Base-by-base conservation (phyloP, 2,797 vertebrate genomes). In the Cephalopachus bancanus region DNA sequence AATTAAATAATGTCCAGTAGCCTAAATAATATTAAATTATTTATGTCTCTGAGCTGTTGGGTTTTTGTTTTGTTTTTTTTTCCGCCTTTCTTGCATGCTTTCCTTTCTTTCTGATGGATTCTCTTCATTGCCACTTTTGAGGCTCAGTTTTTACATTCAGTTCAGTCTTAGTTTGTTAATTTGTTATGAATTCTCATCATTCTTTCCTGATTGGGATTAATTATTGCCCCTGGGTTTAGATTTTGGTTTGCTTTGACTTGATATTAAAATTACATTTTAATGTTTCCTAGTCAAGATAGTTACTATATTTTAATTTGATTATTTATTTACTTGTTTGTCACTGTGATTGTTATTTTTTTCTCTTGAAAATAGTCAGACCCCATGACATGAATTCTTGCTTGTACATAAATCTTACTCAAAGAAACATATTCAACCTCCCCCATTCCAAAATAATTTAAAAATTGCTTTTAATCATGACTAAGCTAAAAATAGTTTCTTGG, bases 381-480 rank as follows among this genome's bases (percentile, higher is more conserved):
- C 62, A 88, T 72, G n/a, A 88, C 44, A 9, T 86, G 33, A 72
- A 17, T 67, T 78, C 44, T 83, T 88, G 24, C 30, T 51, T 94
- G 2, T 1, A 24, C 55, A 28, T 53, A 62, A 67, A n/a, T 4
- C 26, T 90, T 85, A 3, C 65, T 51, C 49, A 79, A 12, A 89
- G 55, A 78, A 83, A 33, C 3, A 64, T 67, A 83, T 37, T 55
- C 76, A 59, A 26, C 11, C 19, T 83, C 33, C 89, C 12, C 1
- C 17, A 64, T 83, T 75, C 37, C 16, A 76, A 85, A 91, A 81
- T 83, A 53, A 62, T 93, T 15, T 80, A 55, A 81, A 74, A 60
- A n/a, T 79, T 86, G 37, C 85, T 69, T 86, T 67, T 89, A 85
- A 81, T 85, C 22, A 75, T 67, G 20, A 75, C 24, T 26, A 87